These are phyloP conservation scores for Nothocercus nigrocapillus DNA, from an alignment of 2,113 vertebrate species.

Conservation along the genomic window DNA sequence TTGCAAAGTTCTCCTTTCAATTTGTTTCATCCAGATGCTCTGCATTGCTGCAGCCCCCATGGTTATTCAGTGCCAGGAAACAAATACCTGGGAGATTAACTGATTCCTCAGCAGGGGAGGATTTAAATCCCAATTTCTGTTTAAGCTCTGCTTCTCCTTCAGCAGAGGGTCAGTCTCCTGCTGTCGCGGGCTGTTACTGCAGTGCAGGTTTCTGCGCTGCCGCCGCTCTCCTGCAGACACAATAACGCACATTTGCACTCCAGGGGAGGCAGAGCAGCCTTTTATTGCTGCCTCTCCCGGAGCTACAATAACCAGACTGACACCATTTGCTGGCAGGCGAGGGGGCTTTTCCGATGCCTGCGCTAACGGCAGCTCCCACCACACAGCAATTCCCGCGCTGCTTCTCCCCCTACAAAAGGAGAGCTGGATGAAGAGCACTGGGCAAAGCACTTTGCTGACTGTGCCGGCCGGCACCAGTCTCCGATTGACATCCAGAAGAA, in stretches of 20 bases:
- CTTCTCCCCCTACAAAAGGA: constrained; percentile 73
- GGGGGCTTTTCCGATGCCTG: background rate
- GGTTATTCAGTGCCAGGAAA: background rate
- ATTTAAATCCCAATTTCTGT: background rate
- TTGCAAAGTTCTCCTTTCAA: background rate
- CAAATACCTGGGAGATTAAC: background rate
- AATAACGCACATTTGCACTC: background rate
- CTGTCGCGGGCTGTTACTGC: background rate
- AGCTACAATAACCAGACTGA: background rate
- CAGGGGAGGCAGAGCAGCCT: background rate
- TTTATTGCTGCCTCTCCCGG: background rate
- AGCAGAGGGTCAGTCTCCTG: background rate
- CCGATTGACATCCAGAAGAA: constrained; percentile 87
- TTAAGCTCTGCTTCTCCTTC: rapidly evolving
- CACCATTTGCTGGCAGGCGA: background rate
- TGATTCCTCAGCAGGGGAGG: background rate
- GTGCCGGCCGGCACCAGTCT: constrained; percentile 84
- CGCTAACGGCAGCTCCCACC: background rate
- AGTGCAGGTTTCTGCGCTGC: background rate
- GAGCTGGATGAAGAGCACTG: constrained; percentile 84
- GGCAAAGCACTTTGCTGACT: constrained; percentile 77
- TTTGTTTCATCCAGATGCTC: background rate
- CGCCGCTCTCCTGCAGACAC: background rate
- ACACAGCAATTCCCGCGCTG: background rate
- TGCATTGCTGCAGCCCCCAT: background rate